Conservation (phyloP, 2,888 invertebrate species). For the Andricus curvator region DNA sequence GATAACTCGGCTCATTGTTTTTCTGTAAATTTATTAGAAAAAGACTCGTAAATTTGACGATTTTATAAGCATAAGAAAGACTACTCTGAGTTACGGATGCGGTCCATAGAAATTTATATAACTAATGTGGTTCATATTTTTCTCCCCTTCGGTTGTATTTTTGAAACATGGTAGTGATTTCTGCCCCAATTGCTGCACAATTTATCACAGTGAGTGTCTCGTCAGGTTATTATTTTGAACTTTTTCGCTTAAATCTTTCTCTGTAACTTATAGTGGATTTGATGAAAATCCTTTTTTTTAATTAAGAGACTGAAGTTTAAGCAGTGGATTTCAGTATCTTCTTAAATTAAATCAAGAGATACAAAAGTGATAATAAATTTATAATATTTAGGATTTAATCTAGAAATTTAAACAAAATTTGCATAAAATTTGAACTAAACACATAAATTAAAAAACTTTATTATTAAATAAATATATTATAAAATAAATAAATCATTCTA, state of each 20-base stretch:
- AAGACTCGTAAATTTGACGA: neutral
- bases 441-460: too few species aligned
- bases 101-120: conserved; percentile 6
- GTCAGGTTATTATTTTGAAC: conserved; percentile 4
- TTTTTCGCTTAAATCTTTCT: neutral
- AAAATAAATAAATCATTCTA: too few species aligned
- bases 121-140: conserved; percentile 16
- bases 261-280: neutral
- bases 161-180: conserved; percentile 9
- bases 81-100: neutral
- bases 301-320: neutral
- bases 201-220: conserved; percentile 8
- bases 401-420: too few species aligned
- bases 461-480: too few species aligned
- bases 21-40: neutral
- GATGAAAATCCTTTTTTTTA: neutral
- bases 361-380: neutral
- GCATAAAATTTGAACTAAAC: too few species aligned
- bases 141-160: neutral
- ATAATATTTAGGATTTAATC: neutral
- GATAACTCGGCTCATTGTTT: too few species aligned
- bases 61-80: neutral
- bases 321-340: neutral
- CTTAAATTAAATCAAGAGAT: neutral
- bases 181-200: conserved; percentile 8